Percentiles rank a stretch among this genome's conserved stretches.
These are phyloP conservation scores for Litocranius walleri DNA, from an alignment of 2,113 vertebrate genomes.

Conservation along the genomic window DNA sequence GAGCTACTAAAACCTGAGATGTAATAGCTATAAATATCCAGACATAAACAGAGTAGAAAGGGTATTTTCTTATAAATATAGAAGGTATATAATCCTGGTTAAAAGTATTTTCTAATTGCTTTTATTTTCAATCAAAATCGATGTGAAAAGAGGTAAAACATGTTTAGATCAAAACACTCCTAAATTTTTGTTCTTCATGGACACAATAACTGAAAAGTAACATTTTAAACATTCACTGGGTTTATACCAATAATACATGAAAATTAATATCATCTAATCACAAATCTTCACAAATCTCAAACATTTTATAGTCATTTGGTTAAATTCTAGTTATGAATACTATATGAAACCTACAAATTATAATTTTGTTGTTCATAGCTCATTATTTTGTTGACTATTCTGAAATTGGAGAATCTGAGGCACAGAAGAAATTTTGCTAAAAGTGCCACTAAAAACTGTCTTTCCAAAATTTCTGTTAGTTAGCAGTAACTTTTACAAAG, in stretches of 20 bases:
- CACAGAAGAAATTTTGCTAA: background rate
- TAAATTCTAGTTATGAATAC: background rate
- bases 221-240: background rate
- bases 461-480: slow-evolving; percentile 14
- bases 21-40: slow-evolving; percentile 23
- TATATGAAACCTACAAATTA: background rate
- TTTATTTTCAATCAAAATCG: slow-evolving; percentile 24
- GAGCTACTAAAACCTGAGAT: slow-evolving; percentile 7
- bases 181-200: slow-evolving; percentile 8
- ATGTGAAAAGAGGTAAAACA: background rate
- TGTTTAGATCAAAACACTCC: background rate
- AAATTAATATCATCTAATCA: slow-evolving; percentile 1
- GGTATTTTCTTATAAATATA: background rate
- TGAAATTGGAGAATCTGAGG: background rate
- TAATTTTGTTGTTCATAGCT: background rate
- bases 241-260: slow-evolving; percentile 17
- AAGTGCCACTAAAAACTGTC: slow-evolving; percentile 23
- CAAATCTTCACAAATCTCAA: background rate
- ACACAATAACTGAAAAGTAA: background rate
- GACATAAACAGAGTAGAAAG: background rate
- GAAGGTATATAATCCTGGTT: background rate
- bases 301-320: slow-evolving; percentile 24
- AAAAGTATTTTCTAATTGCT: slow-evolving; percentile 17
- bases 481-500: slow-evolving; percentile 19
- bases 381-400: background rate